phyloP scores from a whole-genome alignment of 2,888 invertebrate species.

The Sinopyrophorus schimmeli region DNA sequence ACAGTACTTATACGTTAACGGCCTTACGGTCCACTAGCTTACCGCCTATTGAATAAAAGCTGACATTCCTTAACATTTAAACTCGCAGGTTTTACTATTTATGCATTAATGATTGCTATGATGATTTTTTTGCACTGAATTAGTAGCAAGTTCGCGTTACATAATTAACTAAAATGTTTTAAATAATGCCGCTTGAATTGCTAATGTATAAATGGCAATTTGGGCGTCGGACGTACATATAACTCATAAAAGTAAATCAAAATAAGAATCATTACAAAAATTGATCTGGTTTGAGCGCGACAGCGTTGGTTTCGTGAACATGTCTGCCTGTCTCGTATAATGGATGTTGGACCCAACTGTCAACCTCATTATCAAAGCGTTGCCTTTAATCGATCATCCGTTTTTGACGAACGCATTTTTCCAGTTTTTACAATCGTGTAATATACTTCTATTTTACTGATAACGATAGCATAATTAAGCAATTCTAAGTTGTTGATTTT shows the following conservation, averaged over 20 bases:
- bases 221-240: constrained; percentile 15
- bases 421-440: constrained; percentile 22
- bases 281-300: constrained; percentile 44
- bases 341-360: constrained; percentile 49
- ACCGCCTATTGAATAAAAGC: constrained; percentile 13
- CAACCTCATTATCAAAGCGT: constrained; percentile 48
- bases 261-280: constrained; percentile 48
- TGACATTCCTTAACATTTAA: constrained; percentile 18
- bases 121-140: too few species aligned
- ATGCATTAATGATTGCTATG: too few species aligned
- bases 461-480: too few species aligned
- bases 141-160: constrained; percentile 12
- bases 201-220: constrained; percentile 16
- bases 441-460: constrained; percentile 19
- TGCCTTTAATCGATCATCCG: constrained; percentile 49
- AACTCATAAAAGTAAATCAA: constrained; percentile 35
- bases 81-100: constrained; percentile 6
- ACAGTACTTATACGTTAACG: constrained; percentile 33
- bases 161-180: constrained; percentile 12
- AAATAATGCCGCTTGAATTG: constrained; percentile 19
- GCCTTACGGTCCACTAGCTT: constrained; percentile 19
- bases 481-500: too few species aligned
- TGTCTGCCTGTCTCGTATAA: constrained; percentile 48
- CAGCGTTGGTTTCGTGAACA: constrained; percentile 42
- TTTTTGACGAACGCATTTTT: constrained; percentile 33